Percentiles rank a stretch among this genome's conserved stretches.
phyloP scores from a whole-genome alignment of 2,113 vertebrate genomes.

The Micronycteris hirsuta region DNA sequence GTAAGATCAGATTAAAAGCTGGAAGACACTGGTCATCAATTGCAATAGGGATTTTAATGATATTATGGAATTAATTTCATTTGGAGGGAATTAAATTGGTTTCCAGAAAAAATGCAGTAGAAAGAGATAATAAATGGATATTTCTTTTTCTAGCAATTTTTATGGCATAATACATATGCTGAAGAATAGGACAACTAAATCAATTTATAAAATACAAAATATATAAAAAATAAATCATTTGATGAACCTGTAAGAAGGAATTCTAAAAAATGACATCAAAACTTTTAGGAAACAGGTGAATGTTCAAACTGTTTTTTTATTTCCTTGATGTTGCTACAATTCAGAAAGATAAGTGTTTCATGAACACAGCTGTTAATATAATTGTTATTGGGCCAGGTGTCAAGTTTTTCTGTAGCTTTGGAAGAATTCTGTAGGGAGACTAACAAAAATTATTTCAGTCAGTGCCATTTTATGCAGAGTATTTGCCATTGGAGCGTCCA shows the following conservation, averaged over 20 bases:
- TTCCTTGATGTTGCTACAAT: neutral
- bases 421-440: neutral
- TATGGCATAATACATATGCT: neutral
- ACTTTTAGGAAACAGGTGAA: neutral
- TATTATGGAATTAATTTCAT: neutral
- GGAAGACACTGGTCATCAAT: neutral
- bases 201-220: neutral
- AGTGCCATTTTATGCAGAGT: neutral
- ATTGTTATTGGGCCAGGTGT: neutral
- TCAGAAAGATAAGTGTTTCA: conserved; percentile 7
- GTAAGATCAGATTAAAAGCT: neutral
- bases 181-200: neutral
- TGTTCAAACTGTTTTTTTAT: neutral
- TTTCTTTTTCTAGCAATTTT: neutral
- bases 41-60: neutral
- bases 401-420: neutral
- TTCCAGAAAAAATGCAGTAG: neutral
- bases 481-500: neutral
- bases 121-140: neutral
- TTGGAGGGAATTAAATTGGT: neutral
- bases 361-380: neutral
- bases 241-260: neutral
- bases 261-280: neutral
- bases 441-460: neutral
- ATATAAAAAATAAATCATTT: neutral